Evolutionary conservation across 2,113 vertebrate genomes (phyloP).

Genomic region (Machaerirhynchus nigripectus): DNA sequence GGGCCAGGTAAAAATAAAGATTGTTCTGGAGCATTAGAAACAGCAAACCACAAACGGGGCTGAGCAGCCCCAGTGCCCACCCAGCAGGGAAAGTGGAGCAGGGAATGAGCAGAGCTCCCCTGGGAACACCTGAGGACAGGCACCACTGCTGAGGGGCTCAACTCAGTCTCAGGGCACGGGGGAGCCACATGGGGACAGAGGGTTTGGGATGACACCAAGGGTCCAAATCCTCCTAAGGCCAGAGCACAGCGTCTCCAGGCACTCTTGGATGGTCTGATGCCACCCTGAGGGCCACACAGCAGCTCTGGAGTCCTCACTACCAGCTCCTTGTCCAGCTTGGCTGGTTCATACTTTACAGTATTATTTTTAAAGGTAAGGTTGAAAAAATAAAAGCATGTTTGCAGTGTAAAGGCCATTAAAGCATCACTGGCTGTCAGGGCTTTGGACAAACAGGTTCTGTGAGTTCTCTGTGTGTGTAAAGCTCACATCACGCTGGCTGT

Average conservation of each 20-base stretch:
- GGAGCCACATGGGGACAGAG: accelerated
- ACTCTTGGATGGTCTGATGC: neutral
- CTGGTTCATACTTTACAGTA: neutral
- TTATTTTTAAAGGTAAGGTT: neutral
- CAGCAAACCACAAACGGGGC: neutral
- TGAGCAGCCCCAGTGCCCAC: neutral
- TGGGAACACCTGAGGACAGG: neutral
- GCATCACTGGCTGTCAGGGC: neutral
- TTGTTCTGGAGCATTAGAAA: neutral
- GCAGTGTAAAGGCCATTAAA: neutral
- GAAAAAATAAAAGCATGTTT: neutral
- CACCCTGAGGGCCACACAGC: neutral
- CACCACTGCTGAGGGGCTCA: neutral
- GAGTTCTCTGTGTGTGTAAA: neutral
- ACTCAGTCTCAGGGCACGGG: accelerated
- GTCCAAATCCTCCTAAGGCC: neutral
- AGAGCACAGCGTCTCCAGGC: neutral
- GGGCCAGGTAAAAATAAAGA: slow-evolving; percentile 74
- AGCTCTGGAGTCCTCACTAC: neutral
- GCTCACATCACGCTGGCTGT: neutral
- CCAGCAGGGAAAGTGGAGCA: neutral
- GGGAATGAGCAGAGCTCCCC: neutral
- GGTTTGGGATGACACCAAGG: neutral
- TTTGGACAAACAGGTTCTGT: slow-evolving; percentile 41
- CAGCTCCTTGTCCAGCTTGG: neutral